Evolutionary conservation across 2,113 vertebrate species (phyloP).

Genomic region (Grammomys dolichurus): DNA sequence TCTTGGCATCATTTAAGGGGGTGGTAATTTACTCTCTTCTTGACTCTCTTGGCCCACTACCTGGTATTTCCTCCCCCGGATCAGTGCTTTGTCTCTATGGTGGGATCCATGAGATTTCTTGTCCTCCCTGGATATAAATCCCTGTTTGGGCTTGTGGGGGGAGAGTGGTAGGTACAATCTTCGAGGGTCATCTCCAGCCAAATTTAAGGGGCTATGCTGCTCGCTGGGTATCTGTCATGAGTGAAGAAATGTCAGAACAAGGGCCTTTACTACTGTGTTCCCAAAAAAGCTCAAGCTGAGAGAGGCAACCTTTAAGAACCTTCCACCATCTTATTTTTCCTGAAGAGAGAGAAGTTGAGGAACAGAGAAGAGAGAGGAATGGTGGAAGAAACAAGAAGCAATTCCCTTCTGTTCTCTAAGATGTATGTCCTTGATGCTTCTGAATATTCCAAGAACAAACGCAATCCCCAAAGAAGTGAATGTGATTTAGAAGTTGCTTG

Average conservation of each 20-base stretch:
- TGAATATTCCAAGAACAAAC: background rate
- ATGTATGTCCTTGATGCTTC: background rate
- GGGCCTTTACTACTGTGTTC: background rate
- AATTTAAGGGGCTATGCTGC: background rate
- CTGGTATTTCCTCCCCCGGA: background rate
- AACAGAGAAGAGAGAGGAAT: background rate
- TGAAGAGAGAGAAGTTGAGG: too few species aligned
- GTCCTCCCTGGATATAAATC: background rate
- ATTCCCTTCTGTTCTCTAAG: background rate
- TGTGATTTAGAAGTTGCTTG: background rate
- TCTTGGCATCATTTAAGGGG: background rate
- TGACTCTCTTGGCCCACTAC: background rate
- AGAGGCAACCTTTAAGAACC: background rate
- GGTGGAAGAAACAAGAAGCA: background rate
- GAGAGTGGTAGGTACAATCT: background rate
- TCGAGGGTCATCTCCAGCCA: background rate
- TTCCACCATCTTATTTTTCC: background rate
- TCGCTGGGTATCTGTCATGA: background rate
- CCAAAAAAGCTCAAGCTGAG: background rate
- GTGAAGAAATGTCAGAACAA: background rate
- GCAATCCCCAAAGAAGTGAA: background rate
- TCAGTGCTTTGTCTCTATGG: background rate
- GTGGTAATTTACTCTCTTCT: background rate
- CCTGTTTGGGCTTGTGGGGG: too few species aligned
- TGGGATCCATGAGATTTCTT: background rate